phyloP scores from a whole-genome alignment of 2,888 invertebrate species.

The Abscondita cerata region DNA sequence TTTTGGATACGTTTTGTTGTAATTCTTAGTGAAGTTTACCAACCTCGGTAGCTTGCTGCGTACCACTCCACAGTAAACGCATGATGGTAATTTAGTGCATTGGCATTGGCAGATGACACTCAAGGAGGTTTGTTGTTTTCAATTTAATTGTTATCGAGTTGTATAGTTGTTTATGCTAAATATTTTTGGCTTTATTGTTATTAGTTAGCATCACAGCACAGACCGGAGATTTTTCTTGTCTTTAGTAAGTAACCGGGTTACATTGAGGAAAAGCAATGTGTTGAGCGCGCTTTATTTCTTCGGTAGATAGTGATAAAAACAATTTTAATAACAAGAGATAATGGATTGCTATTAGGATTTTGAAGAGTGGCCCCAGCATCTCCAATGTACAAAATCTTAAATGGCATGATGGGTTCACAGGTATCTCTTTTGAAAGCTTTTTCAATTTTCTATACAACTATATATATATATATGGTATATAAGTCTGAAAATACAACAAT shows the following conservation, averaged over 20 bases:
- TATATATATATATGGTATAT: too few relatives aligned
- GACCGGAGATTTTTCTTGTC: too few relatives aligned
- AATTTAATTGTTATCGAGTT: slow-evolving; percentile 7
- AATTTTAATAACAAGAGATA: too few relatives aligned
- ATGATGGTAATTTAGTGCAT: not conserved
- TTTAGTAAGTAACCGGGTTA: slow-evolving; percentile 1
- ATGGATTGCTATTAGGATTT: too few relatives aligned
- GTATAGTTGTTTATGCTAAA: slow-evolving; percentile 7
- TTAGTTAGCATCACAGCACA: slow-evolving; percentile 10
- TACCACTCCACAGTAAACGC: slow-evolving; percentile 3
- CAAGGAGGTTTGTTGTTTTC: slow-evolving; percentile 3
- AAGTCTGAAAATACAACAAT: too few relatives aligned
- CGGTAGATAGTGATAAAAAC: too few relatives aligned
- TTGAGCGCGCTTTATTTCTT: too few relatives aligned
- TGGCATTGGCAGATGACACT: slow-evolving; percentile 1
- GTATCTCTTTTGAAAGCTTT: too few relatives aligned
- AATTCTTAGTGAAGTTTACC: not conserved
- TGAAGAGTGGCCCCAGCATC: too few relatives aligned
- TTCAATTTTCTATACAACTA: too few relatives aligned
- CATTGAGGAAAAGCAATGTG: slow-evolving; percentile 2
- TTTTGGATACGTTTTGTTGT: not conserved
- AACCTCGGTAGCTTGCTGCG: slow-evolving; percentile 1
- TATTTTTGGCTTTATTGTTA: slow-evolving; percentile 7
- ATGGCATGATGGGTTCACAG: too few relatives aligned
- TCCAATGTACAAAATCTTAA: too few relatives aligned